Base-by-base conservation (phyloP, 2,888 invertebrate genomes). In the Blastobasis lacticolella region DNA sequence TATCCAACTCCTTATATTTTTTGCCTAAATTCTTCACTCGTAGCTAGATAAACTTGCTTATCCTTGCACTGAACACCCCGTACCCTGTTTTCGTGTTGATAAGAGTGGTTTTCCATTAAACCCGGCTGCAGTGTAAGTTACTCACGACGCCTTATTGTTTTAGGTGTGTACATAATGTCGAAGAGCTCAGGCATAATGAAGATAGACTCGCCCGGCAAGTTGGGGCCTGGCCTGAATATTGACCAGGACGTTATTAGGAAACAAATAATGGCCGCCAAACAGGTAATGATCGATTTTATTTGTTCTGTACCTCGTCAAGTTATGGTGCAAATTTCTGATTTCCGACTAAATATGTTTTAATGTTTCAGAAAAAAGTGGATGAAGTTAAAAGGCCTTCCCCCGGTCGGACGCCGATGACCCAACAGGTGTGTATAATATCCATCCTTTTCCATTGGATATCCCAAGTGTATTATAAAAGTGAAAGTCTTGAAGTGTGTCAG, bases 141-240 rank as follows among this genome's bases (percentile, higher is more conserved):
- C 23, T 23, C 23, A 23, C 23, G 9, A 42, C 9, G 41, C 6
- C 42, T 42, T 23, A 41, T 55, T 55, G 49, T 50, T 48, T 10
- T n/a, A 64, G 93, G 93, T 61, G 92, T 94, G 43, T 94, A 94
- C 69, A 92, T 94, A 51, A 93, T 94, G 92, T 93, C 93, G 6
- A 92, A 92, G 73, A 93, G 93, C 60, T 92, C 93, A 42, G 93
- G 93, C 45, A 92, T 93, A 49, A 92, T 93, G 73, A 93, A 93
- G 73, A 84, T 93, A 51, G 92, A 93, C 69, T 91, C 92, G 0
- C 90, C 91, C 0, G 90, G 90, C 0, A 90, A 90, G 58, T 63
- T 89, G 37, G 88, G 88, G 10, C 88, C 88, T 0, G 88, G 88
- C 1, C 65, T 88, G 8, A 88, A 86, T 56, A 86, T 89, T 57